phyloP scores from a whole-genome alignment of 2,113 vertebrate species.

The Grus americana region DNA sequence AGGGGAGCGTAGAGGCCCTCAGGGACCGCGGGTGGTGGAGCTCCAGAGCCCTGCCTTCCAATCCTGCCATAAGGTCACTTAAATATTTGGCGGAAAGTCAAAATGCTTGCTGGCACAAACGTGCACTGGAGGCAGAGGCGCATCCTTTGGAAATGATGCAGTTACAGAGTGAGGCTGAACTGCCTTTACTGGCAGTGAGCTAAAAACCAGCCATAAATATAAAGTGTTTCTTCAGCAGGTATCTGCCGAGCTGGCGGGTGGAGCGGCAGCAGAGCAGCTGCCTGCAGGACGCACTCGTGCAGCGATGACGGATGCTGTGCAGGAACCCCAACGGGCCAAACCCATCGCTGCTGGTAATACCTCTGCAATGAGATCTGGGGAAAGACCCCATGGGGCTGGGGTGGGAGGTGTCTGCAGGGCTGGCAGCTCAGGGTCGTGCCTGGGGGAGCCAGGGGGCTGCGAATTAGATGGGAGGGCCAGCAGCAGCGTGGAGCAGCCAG shows the following conservation, averaged over 20 bases:
- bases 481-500: rapidly evolving
- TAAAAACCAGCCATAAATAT: not conserved
- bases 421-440: not conserved
- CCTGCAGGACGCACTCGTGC: not conserved
- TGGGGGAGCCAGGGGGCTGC: not conserved
- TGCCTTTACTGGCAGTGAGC: not conserved
- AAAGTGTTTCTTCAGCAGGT: not conserved
- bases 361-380: not conserved
- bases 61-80: slow-evolving; percentile 27
- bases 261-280: not conserved
- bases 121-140: not conserved
- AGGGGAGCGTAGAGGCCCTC: not conserved
- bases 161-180: not conserved
- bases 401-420: not conserved
- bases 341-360: not conserved
- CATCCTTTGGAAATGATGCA: not conserved
- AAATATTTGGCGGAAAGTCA: slow-evolving; percentile 14
- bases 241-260: not conserved
- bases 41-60: not conserved
- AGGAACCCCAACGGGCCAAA: not conserved
- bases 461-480: not conserved
- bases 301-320: rapidly evolving
- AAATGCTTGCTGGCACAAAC: not conserved
- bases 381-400: not conserved
- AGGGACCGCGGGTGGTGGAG: not conserved